Evolutionary conservation across 37 sponge, comb jelly and placozoan genomes (phyloP), one percentile per base, ranked within the genome.

Genomic region (Halichondria panicea): DNA sequence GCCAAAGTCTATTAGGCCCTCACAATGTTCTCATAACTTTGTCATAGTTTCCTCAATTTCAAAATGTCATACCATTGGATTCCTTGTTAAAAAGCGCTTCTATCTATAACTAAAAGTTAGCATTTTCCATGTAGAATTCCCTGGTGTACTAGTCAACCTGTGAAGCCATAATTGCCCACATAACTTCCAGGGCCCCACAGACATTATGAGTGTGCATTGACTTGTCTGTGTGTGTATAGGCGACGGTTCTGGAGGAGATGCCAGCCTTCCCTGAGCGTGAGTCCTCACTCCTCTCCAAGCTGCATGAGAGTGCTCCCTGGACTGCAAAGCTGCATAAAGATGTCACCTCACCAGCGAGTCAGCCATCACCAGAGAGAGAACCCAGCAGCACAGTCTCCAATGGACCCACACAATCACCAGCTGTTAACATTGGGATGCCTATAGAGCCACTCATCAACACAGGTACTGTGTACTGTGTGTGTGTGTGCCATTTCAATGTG

Each of bases 261-360:
- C 97, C 97, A 15, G 83, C 88, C 9, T 96, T 93, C 68, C 94
- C 97, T 3, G 97, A 96, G 58, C 74, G 81, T n/a, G 97, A 91
- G 70, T 87, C 88, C 43, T 61, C 86, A 37, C 77, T 96, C 12
- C 83, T 96, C 33, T 86, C 91, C 25, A 96, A 93, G 56, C 84
- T 96, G 37, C 80, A 91, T 76, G 84, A 93, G 81, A 93, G 91
- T 63, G 95, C 82, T 55, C 92, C 92, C 19, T 75, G 74, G 70
- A 78, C 76, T n/a, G 87, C 87, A 44, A 81, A 73, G 43, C 72
- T 86, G 24, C 86, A 91, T 43, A 60, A 77, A 33, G 75, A 70
- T n/a, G n/a, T n/a, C n/a, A n/a, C n/a, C n/a, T n/a, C n/a, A n/a
- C 46, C 41, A 28, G 66, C 5, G 70, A 76, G 65, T 34, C 33